Base-by-base conservation (phyloP, 2,113 vertebrate species). In the Thalassarche chlororhynchos region DNA sequence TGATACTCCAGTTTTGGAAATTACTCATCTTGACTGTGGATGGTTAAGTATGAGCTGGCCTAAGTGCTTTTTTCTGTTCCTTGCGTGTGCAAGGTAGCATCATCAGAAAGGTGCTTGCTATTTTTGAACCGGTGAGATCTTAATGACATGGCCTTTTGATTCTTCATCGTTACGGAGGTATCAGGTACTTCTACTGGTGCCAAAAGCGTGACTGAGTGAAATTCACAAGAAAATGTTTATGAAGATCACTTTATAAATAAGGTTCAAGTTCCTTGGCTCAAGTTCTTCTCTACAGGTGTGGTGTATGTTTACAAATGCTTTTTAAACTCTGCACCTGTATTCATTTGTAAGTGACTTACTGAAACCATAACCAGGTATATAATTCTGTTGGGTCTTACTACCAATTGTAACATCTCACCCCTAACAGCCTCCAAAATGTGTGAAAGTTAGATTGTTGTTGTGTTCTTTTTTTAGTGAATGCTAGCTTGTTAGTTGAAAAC, bases 101-200 rank as follows among this genome's bases (percentile, higher is more conserved):
- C 24, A 24, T 58, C 25, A 89, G 58, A 58, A 74, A 58, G 1
- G 0, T 40, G 19, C 15, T 74, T 4, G 3, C 18, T 72, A 0
- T 14, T 42, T 47, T 66, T 70, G 61, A 70, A 14, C 28, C 40
- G 28, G 13, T 58, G n/a, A 78, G n/a, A 13, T 64, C 40, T 58
- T 92, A 3, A 1, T 76, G 44, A 40, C 6, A 6, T 42, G 34
- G 26, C 20, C 16, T 75, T 32, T 65, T 60, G 36, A 29, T 49
- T 79, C 14, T 25, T 86, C 19, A 38, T 32, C 60, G 7, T 74
- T 65, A 18, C 0, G 3, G 28, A 26, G 21, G 15, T n/a, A 32
- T 61, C 5, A 1, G 9, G 8, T n/a, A 4, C 6, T 84, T 47
- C 20, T 44, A 0, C 4, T 91, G 23, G 8, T 64, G n/a, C 62